Evolutionary conservation across 2,113 vertebrate genomes (phyloP).

Genomic region (Panurus biarmicus): DNA sequence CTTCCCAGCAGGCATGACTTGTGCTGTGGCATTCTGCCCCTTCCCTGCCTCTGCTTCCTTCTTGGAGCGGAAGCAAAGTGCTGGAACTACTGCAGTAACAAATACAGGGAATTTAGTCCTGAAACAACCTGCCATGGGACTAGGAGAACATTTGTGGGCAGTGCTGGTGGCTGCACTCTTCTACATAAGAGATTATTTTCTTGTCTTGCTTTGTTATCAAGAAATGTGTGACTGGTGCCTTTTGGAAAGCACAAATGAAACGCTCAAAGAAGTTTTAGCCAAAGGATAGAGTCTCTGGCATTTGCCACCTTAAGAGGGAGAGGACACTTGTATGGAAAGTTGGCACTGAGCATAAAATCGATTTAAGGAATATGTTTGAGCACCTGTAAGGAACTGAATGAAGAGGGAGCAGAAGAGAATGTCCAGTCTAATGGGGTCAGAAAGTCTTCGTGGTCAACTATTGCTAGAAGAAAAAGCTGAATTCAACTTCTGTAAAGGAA

Average conservation of each 20-base stretch:
- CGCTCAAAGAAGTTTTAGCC: background rate
- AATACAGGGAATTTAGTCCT: background rate
- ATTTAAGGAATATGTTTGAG: background rate
- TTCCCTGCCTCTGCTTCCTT: background rate
- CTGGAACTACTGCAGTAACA: background rate
- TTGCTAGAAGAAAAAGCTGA: background rate
- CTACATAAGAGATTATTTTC: background rate
- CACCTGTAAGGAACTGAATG: background rate
- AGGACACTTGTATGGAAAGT: background rate
- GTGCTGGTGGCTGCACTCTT: background rate
- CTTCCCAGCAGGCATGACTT: background rate
- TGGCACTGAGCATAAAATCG: background rate
- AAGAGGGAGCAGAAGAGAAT: background rate
- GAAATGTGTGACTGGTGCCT: rapidly evolving
- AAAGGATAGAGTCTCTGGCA: background rate
- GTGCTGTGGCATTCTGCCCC: background rate
- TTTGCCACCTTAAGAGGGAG: background rate
- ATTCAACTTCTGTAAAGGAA: background rate
- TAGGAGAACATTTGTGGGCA: background rate
- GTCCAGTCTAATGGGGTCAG: background rate
- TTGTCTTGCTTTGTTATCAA: background rate
- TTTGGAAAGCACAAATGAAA: background rate
- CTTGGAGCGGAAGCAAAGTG: background rate
- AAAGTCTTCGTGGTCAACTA: background rate
- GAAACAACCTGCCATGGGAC: rapidly evolving